phyloP scores from a whole-genome alignment of 2,888 invertebrate species.

The Coleophora flavipennella region DNA sequence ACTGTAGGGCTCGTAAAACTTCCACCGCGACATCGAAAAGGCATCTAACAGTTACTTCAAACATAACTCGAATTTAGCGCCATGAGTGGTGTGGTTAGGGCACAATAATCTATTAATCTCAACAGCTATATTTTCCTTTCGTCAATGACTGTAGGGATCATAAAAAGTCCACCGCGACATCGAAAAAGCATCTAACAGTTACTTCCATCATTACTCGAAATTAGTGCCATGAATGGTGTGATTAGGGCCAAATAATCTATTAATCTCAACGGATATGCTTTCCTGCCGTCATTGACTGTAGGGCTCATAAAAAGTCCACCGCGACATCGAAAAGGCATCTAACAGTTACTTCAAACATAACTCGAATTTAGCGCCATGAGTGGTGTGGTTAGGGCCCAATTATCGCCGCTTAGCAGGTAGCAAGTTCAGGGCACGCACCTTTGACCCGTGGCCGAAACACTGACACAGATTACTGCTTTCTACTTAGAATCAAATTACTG shows the following conservation, averaged over 20 bases:
- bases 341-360: slow-evolving; percentile 40
- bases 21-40: slow-evolving; percentile 19
- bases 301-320: neutral
- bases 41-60: slow-evolving; percentile 39
- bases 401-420: slow-evolving; percentile 50
- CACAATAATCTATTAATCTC: slow-evolving; percentile 54
- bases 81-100: slow-evolving; percentile 47
- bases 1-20: too few species aligned
- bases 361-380: slow-evolving; percentile 46
- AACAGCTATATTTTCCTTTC: too few species aligned
- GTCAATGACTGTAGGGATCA: neutral
- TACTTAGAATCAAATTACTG: neutral
- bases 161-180: slow-evolving; percentile 10
- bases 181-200: slow-evolving; percentile 34
- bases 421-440: slow-evolving; percentile 39
- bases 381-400: slow-evolving; percentile 46
- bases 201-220: slow-evolving; percentile 36
- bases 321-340: slow-evolving; percentile 23
- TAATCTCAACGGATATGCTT: too few species aligned
- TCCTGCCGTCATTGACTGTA: too few species aligned
- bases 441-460: slow-evolving; percentile 44
- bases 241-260: too few species aligned
- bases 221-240: slow-evolving; percentile 24
- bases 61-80: slow-evolving; percentile 42
- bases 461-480: slow-evolving; percentile 30